phyloP scores from a whole-genome alignment of 2,113 vertebrate species.

The Canis aureus region DNA sequence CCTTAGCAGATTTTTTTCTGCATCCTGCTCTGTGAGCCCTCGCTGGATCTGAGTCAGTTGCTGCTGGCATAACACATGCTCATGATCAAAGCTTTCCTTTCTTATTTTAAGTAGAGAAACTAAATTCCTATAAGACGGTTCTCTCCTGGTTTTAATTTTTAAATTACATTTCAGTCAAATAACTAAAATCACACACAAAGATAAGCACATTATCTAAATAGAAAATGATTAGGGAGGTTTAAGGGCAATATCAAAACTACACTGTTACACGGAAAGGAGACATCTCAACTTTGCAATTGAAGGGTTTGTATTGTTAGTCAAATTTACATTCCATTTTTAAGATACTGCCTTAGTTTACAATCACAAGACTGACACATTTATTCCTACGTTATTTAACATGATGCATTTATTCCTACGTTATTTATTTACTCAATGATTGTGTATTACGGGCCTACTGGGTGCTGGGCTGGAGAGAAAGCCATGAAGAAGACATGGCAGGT shows the following conservation, averaged over 20 bases:
- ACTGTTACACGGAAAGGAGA: not conserved
- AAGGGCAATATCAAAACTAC: not conserved
- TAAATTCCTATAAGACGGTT: not conserved
- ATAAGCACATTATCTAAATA: not conserved
- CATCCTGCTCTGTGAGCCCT: not conserved
- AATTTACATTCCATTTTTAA: conserved; percentile 3
- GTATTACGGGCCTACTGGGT: not conserved
- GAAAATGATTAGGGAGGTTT: not conserved
- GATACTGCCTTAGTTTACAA: not conserved
- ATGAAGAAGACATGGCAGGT: not conserved
- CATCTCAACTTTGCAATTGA: not conserved
- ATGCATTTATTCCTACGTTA: not conserved
- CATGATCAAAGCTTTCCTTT: not conserved
- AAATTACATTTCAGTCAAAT: not conserved
- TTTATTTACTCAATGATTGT: not conserved
- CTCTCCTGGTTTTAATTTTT: not conserved
- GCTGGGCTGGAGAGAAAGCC: not conserved
- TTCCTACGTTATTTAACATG: not conserved
- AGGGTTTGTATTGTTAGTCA: not conserved
- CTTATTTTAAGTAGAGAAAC: not conserved
- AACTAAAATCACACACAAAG: not conserved
- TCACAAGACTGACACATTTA: not conserved
- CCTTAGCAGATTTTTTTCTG: not conserved
- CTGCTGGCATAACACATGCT: not conserved
- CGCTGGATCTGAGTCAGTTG: not conserved